Evolutionary conservation across 2,113 vertebrate genomes (phyloP).

Genomic region (Microcebus lehilahytsara): DNA sequence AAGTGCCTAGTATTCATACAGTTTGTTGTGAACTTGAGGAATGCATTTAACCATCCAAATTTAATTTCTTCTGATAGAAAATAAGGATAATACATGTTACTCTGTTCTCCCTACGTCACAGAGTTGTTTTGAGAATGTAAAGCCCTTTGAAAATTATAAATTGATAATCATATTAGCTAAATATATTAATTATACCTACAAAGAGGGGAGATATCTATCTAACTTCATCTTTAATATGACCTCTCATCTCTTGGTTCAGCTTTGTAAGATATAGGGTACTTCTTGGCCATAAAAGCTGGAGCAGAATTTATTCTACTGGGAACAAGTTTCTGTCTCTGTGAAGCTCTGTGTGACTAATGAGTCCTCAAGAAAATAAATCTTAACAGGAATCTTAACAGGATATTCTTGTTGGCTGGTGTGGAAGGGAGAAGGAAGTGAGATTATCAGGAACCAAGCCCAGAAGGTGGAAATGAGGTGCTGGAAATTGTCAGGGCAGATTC

Average conservation of each 20-base stretch:
- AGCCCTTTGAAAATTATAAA: slow-evolving; percentile 22
- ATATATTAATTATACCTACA: neutral
- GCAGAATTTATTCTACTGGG: slow-evolving; percentile 42
- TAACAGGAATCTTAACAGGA: neutral
- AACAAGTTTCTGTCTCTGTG: neutral
- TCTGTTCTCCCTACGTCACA: neutral
- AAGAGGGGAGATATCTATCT: neutral
- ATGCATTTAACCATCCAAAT: slow-evolving; percentile 35
- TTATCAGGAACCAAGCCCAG: neutral
- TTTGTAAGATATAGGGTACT: neutral
- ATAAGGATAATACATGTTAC: neutral
- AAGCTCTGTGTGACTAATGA: slow-evolving; percentile 5
- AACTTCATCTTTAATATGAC: neutral
- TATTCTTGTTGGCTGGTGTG: neutral
- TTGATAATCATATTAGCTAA: neutral
- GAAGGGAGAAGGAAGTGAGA: slow-evolving; percentile 13
- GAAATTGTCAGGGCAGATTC: neutral
- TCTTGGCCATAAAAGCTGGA: neutral
- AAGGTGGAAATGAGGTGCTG: slow-evolving; percentile 12
- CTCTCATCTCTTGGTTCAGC: neutral
- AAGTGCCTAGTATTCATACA: neutral
- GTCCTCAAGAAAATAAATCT: slow-evolving; percentile 11
- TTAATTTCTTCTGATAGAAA: slow-evolving; percentile 14
- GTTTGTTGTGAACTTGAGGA: neutral
- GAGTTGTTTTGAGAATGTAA: slow-evolving; percentile 21